A percentile compares a stretch with the other conserved stretches of the same genome.
Conservation (phyloP, 2,797 vertebrate genomes). For the Botia kubotai region DNA sequence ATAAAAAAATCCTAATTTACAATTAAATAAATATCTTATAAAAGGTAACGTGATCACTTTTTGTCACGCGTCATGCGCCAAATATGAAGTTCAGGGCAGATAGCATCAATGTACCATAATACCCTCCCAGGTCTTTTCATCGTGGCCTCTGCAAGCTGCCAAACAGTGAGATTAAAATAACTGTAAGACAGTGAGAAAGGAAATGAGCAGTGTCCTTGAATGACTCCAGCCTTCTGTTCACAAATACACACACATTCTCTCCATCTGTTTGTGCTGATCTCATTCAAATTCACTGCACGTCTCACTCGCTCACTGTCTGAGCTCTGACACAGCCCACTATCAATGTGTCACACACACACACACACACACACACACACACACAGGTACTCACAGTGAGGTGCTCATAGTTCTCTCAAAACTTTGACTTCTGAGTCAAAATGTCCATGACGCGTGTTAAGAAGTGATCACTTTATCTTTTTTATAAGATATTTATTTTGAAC, state of each 20-base stretch:
- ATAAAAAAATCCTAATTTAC: not conserved
- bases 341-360: slow-evolving; percentile 1
- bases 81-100: not conserved
- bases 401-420: not conserved
- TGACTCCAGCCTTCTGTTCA: slow-evolving; percentile 25
- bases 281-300: slow-evolving; percentile 56
- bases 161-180: slow-evolving; percentile 7
- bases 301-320: slow-evolving; percentile 21
- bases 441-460: not conserved
- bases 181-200: not conserved
- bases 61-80: not conserved
- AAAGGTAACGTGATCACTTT: too few relatives aligned
- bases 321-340: slow-evolving; percentile 41
- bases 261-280: slow-evolving; percentile 29
- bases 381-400: not conserved
- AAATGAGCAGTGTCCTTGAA: slow-evolving; percentile 42
- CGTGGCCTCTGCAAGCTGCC: not conserved
- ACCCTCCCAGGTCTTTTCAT: not conserved
- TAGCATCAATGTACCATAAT: not conserved
- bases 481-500: slow-evolving; percentile 76
- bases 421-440: too few relatives aligned
- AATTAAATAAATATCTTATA: not conserved
- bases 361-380: too few relatives aligned
- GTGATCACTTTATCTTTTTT: slow-evolving; percentile 31
- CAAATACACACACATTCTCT: slow-evolving; percentile 11